Evolutionary conservation across 2,797 vertebrate species (phyloP).

Genomic region (Coregonus suidteri): DNA sequence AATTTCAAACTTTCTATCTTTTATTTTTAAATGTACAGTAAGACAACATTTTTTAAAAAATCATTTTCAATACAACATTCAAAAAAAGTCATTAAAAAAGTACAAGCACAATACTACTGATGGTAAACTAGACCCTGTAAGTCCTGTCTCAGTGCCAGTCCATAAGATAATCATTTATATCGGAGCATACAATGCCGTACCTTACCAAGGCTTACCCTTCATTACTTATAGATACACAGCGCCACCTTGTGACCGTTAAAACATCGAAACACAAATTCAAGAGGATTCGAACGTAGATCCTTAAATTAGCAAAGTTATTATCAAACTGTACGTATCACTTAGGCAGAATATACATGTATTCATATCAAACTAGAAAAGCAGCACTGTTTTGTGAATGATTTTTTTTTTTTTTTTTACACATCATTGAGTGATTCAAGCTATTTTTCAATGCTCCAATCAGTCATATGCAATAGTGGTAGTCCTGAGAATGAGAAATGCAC

Average conservation of each 20-base stretch:
- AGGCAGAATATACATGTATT: neutral
- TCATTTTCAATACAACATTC: neutral
- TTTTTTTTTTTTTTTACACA: too few species aligned
- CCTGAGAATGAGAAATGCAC: neutral
- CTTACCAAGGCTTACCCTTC: neutral
- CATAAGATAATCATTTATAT: neutral
- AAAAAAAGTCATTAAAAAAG: neutral
- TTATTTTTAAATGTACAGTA: neutral
- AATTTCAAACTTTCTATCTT: too few species aligned
- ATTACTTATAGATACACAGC: neutral
- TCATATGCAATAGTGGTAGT: neutral
- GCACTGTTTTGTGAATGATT: neutral
- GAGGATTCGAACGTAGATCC: neutral
- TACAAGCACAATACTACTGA: neutral
- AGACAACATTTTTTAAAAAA: neutral
- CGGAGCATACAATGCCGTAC: neutral
- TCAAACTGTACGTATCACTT: too few species aligned
- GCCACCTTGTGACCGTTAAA: constrained; percentile 2
- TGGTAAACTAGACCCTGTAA: neutral
- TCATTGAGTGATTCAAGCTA: neutral
- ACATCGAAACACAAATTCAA: neutral
- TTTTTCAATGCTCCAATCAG: neutral
- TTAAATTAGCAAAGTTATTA: neutral
- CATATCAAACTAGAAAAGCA: neutral
- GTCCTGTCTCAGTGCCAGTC: neutral